Evolutionary conservation across 2,113 vertebrate genomes (phyloP).

Genomic region (Nannobrachium achirus): DNA sequence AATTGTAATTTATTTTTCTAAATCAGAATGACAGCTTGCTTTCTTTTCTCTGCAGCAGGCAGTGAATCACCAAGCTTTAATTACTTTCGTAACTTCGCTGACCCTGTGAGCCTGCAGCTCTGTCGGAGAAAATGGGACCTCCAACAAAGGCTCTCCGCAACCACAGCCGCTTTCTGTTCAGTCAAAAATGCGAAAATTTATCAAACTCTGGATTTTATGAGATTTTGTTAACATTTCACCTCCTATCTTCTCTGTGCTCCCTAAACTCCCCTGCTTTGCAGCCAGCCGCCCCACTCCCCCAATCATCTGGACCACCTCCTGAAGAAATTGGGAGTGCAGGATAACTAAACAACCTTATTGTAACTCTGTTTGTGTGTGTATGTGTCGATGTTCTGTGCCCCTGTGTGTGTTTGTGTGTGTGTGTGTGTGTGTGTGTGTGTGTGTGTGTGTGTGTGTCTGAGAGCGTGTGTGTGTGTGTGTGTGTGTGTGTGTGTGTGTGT

Average conservation of each 20-base stretch:
- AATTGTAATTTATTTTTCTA: slow-evolving; percentile 98
- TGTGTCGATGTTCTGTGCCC: slow-evolving; percentile 25
- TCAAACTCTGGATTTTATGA: slow-evolving; percentile 79
- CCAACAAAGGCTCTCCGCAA: slow-evolving; percentile 78
- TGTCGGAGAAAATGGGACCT: slow-evolving; percentile 74
- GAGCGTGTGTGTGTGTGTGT: background rate
- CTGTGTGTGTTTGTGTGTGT: slow-evolving; percentile 9
- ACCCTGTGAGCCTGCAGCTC: slow-evolving; percentile 77
- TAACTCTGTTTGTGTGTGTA: background rate
- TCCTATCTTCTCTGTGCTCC: slow-evolving; percentile 71
- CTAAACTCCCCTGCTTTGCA: slow-evolving; percentile 42
- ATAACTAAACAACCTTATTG: slow-evolving; percentile 58
- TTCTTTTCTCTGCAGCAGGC: slow-evolving; percentile 93
- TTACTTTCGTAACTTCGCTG: slow-evolving; percentile 96
- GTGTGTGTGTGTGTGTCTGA: slow-evolving; percentile 33
- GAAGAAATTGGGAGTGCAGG: slow-evolving; percentile 44
- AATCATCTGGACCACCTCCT: slow-evolving; percentile 54
- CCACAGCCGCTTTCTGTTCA: slow-evolving; percentile 68
- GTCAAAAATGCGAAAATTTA: slow-evolving; percentile 78
- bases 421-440: slow-evolving; percentile 2
- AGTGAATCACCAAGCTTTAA: slow-evolving; percentile 89
- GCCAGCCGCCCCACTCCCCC: slow-evolving; percentile 44
- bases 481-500: slow-evolving; percentile 49
- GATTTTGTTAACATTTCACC: slow-evolving; percentile 83
- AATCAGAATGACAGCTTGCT: slow-evolving; percentile 98